These are phyloP conservation scores for Platyrinchus mystaceus DNA, from an alignment of 2,797 vertebrate species.

Conservation along the genomic window DNA sequence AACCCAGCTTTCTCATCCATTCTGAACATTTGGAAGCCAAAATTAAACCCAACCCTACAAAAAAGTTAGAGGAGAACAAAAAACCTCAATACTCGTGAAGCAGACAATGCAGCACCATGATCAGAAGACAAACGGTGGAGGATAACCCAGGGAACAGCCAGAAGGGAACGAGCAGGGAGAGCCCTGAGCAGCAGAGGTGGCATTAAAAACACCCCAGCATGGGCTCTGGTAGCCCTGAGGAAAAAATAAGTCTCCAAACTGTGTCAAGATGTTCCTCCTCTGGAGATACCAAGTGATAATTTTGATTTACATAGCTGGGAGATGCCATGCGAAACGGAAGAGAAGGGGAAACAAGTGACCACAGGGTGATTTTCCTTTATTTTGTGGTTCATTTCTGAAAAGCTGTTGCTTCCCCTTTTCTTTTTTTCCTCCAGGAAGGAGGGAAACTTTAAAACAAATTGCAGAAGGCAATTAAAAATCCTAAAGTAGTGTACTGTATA, in stretches of 20 bases:
- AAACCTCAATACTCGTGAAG: not conserved
- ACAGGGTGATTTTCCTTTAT: not conserved
- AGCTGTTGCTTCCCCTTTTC: not conserved
- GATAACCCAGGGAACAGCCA: not conserved
- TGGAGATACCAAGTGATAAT: not conserved
- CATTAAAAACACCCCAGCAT: not conserved
- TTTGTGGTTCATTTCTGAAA: slow-evolving; percentile 17
- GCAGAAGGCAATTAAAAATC: slow-evolving; percentile 6
- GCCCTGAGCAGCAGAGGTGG: not conserved
- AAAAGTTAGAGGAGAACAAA: not conserved
- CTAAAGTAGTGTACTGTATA: not conserved
- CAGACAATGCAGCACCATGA: not conserved
- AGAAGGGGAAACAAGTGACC: not conserved
- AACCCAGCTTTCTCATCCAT: not conserved
- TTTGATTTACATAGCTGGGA: slow-evolving; percentile 19
- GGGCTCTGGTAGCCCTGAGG: not conserved
- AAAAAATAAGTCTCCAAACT: not conserved
- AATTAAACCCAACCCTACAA: not conserved
- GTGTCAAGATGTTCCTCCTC: not conserved
- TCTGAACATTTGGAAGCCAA: not conserved
- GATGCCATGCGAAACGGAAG: not conserved
- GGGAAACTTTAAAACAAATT: not conserved
- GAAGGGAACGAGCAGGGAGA: not conserved
- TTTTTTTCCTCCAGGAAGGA: not conserved
- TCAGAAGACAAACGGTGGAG: not conserved